Base-by-base conservation (phyloP, 2,797 vertebrate genomes). In the Cossypha caffra region DNA sequence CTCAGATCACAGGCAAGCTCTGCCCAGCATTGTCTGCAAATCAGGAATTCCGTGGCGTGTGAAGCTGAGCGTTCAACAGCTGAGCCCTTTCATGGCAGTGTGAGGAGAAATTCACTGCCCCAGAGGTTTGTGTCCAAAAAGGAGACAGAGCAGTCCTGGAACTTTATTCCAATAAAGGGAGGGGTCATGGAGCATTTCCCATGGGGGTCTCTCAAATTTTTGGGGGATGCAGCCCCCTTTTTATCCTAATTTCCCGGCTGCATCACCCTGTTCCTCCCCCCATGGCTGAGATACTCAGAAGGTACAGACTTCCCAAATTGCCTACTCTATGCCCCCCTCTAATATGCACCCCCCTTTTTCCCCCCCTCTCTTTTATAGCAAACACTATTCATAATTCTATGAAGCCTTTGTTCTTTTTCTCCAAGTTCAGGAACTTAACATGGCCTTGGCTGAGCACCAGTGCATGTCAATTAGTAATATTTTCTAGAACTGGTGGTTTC, bases 311-410 rank as follows among this genome's bases (percentile, higher is more conserved):
- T 38, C 38, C 23, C 23, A 13, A 59, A 51, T 1, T 5, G 1
- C 28, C 37, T 16, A 3, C 15, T 59, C n/a, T 51, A 1, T 43
- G 12, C 2, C 26, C 14, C 9, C 7, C 52, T 58, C 37, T n/a
- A 51, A 37, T 7, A 23, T 5, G 4, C 5, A 58, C 10, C 7
- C 5, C 4, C 0, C 9, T 23, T 26, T 10, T 4, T 1, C 6
- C 20, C 42, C n/a, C 6, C 18, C 10, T 18, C 23, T 33, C 24
- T 25, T 59, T 52, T 20, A 20, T 14, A 29, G 19, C 23, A 45
- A 59, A 38, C 23, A 16, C 19, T 19, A 2, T 13, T 52, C 54
- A 52, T 33, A 75, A 59, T 45, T 67, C 62, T 20, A 1, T 31
- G 15, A 14, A 59, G 8, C 10, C 16, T 45, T 18, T 51, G 10